Conservation (phyloP, 2,797 vertebrate genomes). For the Astyanax mexicanus region DNA sequence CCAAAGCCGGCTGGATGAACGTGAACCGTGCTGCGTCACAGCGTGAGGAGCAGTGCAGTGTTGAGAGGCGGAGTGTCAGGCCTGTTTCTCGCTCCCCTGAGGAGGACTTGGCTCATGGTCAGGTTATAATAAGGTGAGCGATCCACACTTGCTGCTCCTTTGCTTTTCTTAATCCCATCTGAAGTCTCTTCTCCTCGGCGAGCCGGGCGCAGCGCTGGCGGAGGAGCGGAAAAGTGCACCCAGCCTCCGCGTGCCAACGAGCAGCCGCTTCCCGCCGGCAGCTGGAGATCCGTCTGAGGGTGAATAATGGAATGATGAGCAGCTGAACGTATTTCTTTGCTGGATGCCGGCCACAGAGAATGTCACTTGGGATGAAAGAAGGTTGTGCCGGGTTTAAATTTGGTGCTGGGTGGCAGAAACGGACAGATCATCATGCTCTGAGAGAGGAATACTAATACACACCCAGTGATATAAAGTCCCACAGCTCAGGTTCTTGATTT, state of each 20-base stretch:
- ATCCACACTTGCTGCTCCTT: conserved; percentile 66
- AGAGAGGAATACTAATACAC: conserved; percentile 26
- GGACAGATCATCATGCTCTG: conserved; percentile 6
- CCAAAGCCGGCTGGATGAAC: conserved; percentile 8
- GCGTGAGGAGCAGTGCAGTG: conserved; percentile 18
- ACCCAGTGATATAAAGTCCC: conserved; percentile 2
- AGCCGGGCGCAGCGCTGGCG: conserved; percentile 53
- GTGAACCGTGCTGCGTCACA: conserved; percentile 35
- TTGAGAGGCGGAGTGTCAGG: conserved; percentile 54
- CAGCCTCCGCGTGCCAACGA: conserved; percentile 63
- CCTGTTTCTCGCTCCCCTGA: conserved; percentile 56
- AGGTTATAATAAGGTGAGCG: conserved; percentile 78
- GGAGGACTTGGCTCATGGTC: conserved; percentile 61
- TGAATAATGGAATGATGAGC: conserved; percentile 59
- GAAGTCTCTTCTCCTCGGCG: conserved; percentile 61
- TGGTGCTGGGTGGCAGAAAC: conserved; percentile 18
- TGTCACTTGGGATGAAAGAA: conserved; percentile 47
- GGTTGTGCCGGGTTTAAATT: conserved; percentile 45
- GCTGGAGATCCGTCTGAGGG: conserved; percentile 55
- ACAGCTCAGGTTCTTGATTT: conserved; percentile 22
- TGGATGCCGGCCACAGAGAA: conserved; percentile 54
- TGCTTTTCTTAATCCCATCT: conserved; percentile 68
- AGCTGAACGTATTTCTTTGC: conserved; percentile 58
- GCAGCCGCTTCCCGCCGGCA: conserved; percentile 50
- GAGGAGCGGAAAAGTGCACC: conserved; percentile 49